phyloP scores from a whole-genome alignment of 2,113 vertebrate species.

The Poeciliopsis turrubarensis region DNA sequence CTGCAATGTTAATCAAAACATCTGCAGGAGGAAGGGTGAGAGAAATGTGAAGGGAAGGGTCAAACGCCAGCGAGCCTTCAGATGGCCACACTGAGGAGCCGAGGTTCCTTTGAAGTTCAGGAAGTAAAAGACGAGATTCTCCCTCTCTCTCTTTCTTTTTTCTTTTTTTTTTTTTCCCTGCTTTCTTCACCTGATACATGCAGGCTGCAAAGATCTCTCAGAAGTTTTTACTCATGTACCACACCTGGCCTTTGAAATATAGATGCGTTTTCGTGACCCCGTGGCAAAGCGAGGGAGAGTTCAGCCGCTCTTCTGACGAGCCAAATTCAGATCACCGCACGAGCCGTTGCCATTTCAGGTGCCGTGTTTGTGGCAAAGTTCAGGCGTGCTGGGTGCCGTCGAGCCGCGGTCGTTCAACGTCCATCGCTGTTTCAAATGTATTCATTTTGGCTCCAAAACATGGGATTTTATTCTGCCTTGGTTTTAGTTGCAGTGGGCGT shows the following conservation, averaged over 20 bases:
- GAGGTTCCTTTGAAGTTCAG: constrained; percentile 82
- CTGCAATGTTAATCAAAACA: constrained; percentile 70
- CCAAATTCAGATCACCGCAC: constrained; percentile 54
- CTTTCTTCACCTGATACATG: constrained; percentile 56
- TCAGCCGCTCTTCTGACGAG: constrained; percentile 67
- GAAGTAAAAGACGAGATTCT: constrained; percentile 72
- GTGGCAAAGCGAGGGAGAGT: constrained; percentile 38
- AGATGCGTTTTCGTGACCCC: constrained; percentile 53
- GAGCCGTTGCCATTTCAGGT: constrained; percentile 16
- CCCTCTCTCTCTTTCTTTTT: constrained; percentile 27
- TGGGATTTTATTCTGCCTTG: constrained; percentile 19
- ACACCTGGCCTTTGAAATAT: constrained; percentile 79
- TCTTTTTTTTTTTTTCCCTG: constrained; percentile 23
- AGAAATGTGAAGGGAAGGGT: constrained; percentile 54
- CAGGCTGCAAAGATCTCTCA: constrained; percentile 74
- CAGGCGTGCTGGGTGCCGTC: background rate
- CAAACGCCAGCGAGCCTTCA: constrained; percentile 63
- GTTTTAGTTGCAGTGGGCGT: constrained; percentile 4
- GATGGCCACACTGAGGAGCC: constrained; percentile 72
- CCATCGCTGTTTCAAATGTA: background rate
- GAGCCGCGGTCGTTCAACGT: background rate
- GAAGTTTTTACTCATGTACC: constrained; percentile 68
- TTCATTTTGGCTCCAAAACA: background rate
- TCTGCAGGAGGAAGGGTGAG: constrained; percentile 30
- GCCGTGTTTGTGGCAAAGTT: constrained; percentile 7